A percentile compares a stretch with the other conserved stretches of the same genome.
phyloP scores from a whole-genome alignment of 2,113 vertebrate genomes.

The Ctenomys sociabilis region DNA sequence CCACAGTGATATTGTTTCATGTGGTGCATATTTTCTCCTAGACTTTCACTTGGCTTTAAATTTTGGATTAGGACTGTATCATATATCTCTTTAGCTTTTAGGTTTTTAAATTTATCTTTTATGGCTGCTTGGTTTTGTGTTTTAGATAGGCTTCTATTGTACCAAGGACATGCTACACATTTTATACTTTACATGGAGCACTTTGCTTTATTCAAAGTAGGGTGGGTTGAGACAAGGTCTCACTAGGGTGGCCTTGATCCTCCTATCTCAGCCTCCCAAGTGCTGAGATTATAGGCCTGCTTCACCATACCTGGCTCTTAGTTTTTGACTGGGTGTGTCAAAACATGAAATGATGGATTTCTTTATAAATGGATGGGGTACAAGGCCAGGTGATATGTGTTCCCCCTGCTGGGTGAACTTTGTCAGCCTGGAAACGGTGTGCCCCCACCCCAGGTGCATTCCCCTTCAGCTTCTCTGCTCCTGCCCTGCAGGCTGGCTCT shows the following conservation, averaged over 20 bases:
- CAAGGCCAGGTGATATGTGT: neutral
- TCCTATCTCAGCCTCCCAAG: neutral
- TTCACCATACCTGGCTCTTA: neutral
- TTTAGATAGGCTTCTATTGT: neutral
- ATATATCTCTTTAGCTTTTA: neutral
- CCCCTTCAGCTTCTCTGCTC: too few species aligned
- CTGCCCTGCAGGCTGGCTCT: neutral
- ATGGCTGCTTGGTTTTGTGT: neutral
- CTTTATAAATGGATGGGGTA: neutral
- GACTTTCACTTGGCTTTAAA: neutral
- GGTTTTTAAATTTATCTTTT: neutral
- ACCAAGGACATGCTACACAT: neutral
- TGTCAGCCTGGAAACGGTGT: too few species aligned
- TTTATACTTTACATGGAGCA: neutral
- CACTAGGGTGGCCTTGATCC: neutral
- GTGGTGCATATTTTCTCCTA: neutral
- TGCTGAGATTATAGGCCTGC: neutral
- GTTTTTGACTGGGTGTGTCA: neutral
- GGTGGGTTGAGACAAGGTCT: neutral
- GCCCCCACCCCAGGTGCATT: neutral
- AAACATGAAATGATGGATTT: slow-evolving; percentile 13
- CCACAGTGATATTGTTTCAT: neutral
- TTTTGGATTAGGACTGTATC: neutral
- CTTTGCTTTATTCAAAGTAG: neutral
- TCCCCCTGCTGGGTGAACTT: neutral